Percentiles rank a stretch among this genome's conserved stretches.
Evolutionary conservation across 2,888 invertebrate species (phyloP).

Genomic region (Drosophila mayaguana): DNA sequence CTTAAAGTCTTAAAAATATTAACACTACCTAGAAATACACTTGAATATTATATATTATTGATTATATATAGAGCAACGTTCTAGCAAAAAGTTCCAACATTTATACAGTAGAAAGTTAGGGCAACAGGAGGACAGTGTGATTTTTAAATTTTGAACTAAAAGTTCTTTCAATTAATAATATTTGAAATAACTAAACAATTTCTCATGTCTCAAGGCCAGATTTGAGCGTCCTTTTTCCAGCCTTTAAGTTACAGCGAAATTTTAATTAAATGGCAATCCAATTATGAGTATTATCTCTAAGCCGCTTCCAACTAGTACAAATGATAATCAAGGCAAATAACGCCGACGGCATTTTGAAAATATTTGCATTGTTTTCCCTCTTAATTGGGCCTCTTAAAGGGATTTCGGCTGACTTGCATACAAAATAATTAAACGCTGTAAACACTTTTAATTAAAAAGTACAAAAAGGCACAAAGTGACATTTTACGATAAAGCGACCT

Average conservation of each 20-base stretch:
- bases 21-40: not conserved
- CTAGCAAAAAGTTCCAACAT: not conserved
- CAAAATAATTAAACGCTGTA: constrained; percentile 42
- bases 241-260: not conserved
- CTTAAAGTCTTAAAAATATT: not conserved
- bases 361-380: constrained; percentile 47
- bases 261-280: constrained; percentile 41
- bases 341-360: constrained; percentile 27
- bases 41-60: not conserved
- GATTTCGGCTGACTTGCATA: constrained; percentile 30
- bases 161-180: not conserved
- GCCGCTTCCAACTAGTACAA: constrained; percentile 7
- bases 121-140: not conserved
- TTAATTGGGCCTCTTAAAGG: constrained; percentile 65
- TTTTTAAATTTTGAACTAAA: not conserved
- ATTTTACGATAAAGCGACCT: constrained; percentile 4
- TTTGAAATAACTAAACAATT: not conserved
- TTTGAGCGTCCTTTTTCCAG: not conserved
- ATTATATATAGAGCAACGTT: not conserved
- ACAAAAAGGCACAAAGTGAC: constrained; percentile 13
- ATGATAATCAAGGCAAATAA: constrained; percentile 44
- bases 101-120: not conserved
- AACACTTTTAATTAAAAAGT: constrained; percentile 40
- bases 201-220: not conserved
- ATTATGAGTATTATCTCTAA: constrained; percentile 34